Evolutionary conservation across 2,888 invertebrate species (phyloP).

Genomic region (Trichacis sp.): DNA sequence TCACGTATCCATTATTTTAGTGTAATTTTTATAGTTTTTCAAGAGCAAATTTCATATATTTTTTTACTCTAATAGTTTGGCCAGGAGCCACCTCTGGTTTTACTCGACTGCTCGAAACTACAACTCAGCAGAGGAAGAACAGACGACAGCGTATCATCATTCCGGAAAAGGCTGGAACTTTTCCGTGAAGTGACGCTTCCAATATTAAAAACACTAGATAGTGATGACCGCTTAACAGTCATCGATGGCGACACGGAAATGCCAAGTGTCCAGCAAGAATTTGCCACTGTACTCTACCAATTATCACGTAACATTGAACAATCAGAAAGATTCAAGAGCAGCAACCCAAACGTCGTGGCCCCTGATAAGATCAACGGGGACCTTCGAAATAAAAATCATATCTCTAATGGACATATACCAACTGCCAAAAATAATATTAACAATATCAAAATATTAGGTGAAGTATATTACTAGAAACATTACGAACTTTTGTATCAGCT

Average conservation of each 20-base stretch:
- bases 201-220: conserved; percentile 88
- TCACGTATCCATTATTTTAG: too few relatives aligned
- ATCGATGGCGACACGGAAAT: conserved; percentile 91
- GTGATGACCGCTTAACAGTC: conserved; percentile 84
- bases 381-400: conserved; percentile 55
- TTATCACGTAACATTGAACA: conserved; percentile 63
- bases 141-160: conserved; percentile 89
- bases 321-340: conserved; percentile 42
- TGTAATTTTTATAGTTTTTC: too few relatives aligned
- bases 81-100: conserved; percentile 82
- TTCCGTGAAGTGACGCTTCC: conserved; percentile 90
- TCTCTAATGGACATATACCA: conserved; percentile 68
- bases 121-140: conserved; percentile 86
- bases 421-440: conserved; percentile 61
- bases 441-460: conserved; percentile 1
- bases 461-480: too few relatives aligned
- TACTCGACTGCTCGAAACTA: conserved; percentile 92
- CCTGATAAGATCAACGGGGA: conserved; percentile 58
- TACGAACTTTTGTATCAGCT: too few relatives aligned
- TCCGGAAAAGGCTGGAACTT: conserved; percentile 84
- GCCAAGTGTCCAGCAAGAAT: conserved; percentile 81
- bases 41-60: neutral
- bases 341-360: conserved; percentile 44
- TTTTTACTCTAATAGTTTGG: conserved; percentile 74
- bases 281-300: conserved; percentile 77